phyloP scores from a whole-genome alignment of 2,113 vertebrate genomes.

The Antigone vipio region DNA sequence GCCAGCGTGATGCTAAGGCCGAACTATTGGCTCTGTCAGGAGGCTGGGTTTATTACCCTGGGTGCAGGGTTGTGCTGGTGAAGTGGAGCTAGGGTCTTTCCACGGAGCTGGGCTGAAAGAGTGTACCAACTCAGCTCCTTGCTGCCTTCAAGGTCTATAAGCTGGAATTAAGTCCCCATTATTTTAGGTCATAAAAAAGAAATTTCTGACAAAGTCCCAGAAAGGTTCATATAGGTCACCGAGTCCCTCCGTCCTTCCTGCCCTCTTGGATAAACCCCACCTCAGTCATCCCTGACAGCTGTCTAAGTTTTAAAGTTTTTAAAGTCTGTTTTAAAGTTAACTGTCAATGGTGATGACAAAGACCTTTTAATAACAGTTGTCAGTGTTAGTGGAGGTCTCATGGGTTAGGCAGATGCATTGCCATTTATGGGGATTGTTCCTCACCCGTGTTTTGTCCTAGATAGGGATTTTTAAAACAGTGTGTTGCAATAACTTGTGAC shows the following conservation, averaged over 20 bases:
- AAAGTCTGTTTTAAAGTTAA: not conserved
- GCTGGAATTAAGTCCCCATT: not conserved
- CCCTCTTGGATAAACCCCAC: not conserved
- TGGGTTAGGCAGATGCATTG: not conserved
- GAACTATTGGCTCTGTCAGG: not conserved
- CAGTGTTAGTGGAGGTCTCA: not conserved
- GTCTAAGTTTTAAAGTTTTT: not conserved
- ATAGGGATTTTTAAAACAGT: not conserved
- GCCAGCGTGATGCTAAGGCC: not conserved
- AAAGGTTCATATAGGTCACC: not conserved
- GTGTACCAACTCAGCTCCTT: not conserved
- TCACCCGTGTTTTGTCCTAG: not conserved
- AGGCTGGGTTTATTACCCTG: not conserved
- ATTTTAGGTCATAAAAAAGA: not conserved
- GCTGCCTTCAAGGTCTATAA: not conserved
- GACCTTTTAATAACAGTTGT: not conserved
- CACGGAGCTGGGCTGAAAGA: not conserved
- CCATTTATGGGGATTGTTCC: not conserved
- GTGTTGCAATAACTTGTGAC: not conserved
- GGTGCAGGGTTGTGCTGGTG: not conserved
- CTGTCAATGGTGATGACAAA: not conserved
- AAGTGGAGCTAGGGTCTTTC: not conserved
- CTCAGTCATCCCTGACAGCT: accelerated
- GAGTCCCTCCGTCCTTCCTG: not conserved
- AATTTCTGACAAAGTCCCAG: not conserved